Evolutionary conservation across 1,140 invertebrate genomes (phyloP), one percentile per base, ranked within the genome.

Genomic region (Anastatus disparis): DNA sequence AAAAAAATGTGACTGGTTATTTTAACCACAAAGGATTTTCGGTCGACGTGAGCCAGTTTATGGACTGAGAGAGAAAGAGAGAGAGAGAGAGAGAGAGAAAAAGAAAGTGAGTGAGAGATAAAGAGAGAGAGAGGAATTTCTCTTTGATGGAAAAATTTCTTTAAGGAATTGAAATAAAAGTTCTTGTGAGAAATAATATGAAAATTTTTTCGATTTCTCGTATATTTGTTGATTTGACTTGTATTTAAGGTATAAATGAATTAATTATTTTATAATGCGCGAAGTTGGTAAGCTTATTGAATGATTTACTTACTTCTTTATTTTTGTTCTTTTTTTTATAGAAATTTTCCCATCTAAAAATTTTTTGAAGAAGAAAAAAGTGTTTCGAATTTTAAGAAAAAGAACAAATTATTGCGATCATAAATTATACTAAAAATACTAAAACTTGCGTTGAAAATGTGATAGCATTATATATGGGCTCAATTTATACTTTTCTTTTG

Each of bases 221-320:
- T 64, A 38, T 56, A 71, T 42, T 71, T 71, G 70, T 71, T 71
- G 70, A 71, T 71, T 71, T 71, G 70, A 71, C 55, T 71, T 52
- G 70, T 71, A 71, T 58, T 71, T 71, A 71, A 71, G 70, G 26
- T 52, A 66, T 64, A 48, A 58, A 70, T 70, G n/a, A n/a, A n/a
- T 6, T 50, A 64, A 71, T 58, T 59, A 46, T 56, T 56, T 44
- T 64, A 64, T 46, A 56, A 58, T 9, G 17, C 26, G 68, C 59
- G 29, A 55, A 31, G 4, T n/a, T 31, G 24, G 15, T 12, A 48
- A 62, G 26, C n/a, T n/a, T 55, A 62, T 42, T 48, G 20, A 44
- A 22, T 55, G 20, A 62, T 31, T 22, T 20, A 53, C 27, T n/a
- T n/a, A n/a, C n/a, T n/a, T n/a, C n/a, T n/a, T n/a, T n/a, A 22